These are phyloP conservation scores for Notarius lentiginosus DNA, from an alignment of 2,113 vertebrate species.

Conservation along the genomic window DNA sequence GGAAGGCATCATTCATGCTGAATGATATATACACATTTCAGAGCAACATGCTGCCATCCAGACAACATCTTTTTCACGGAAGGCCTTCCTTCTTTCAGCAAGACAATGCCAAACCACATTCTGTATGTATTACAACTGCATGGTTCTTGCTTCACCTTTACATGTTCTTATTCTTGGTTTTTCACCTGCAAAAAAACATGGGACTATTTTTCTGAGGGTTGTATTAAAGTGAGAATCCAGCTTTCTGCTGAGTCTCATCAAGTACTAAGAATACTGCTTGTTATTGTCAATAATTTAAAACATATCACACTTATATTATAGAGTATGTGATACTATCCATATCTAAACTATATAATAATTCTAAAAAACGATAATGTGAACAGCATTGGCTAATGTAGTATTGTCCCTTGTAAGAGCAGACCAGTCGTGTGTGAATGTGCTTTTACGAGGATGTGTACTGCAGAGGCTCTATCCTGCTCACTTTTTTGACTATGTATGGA, in stretches of 20 bases:
- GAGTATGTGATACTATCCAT: background rate
- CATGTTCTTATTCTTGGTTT: background rate
- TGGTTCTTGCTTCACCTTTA: background rate
- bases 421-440: background rate
- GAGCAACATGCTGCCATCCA: too few relatives aligned
- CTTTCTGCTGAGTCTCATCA: background rate
- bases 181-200: too few relatives aligned
- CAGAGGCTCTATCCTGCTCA: background rate
- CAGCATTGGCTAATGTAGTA: background rate
- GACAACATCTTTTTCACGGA: too few relatives aligned
- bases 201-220: too few relatives aligned
- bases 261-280: background rate
- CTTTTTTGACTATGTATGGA: slow-evolving; percentile 44
- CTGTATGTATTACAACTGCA: too few relatives aligned
- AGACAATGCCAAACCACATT: too few relatives aligned
- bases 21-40: too few relatives aligned
- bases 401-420: background rate
- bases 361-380: background rate
- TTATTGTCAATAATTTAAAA: background rate
- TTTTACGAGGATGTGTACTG: background rate
- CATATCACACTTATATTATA: background rate
- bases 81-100: too few relatives aligned
- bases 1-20: too few relatives aligned
- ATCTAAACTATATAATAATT: background rate
- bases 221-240: too few relatives aligned